Evolutionary conservation across 2,888 invertebrate genomes (phyloP).

Genomic region (Drosophila anomelani): DNA sequence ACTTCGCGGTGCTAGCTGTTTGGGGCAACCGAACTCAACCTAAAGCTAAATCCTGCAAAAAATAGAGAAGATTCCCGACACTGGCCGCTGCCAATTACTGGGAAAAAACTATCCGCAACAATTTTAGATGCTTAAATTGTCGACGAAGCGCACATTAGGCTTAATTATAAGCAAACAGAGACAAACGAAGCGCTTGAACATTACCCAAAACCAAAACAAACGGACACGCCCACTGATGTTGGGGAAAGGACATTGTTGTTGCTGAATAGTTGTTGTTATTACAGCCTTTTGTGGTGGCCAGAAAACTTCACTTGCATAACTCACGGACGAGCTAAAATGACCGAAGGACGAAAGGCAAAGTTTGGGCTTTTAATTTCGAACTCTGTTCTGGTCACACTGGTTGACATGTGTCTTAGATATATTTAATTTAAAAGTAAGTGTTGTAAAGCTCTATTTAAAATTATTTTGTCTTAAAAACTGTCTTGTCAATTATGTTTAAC

Average conservation of each 20-base stretch:
- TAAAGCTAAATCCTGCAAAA: slow-evolving; percentile 18
- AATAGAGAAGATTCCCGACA: slow-evolving; percentile 5
- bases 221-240: slow-evolving; percentile 22
- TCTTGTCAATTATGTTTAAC: neutral
- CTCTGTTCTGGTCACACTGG: slow-evolving; percentile 36
- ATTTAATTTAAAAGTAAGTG: too few species aligned
- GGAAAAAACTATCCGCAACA: slow-evolving; percentile 31
- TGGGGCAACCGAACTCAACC: slow-evolving; percentile 1
- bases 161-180: slow-evolving; percentile 57
- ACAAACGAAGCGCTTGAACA: slow-evolving; percentile 25
- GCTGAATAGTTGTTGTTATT: slow-evolving; percentile 29
- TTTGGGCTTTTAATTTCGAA: slow-evolving; percentile 49
- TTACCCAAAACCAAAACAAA: slow-evolving; percentile 26
- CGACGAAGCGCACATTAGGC: slow-evolving; percentile 53
- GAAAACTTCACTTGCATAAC: slow-evolving; percentile 55
- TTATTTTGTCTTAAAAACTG: neutral
- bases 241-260: slow-evolving; percentile 29
- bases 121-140: slow-evolving; percentile 42
- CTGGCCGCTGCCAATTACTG: slow-evolving; percentile 31
- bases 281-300: slow-evolving; percentile 41
- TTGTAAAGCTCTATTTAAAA: neutral
- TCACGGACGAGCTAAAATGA: slow-evolving; percentile 33
- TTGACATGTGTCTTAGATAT: slow-evolving; percentile 1
- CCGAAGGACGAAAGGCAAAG: slow-evolving; percentile 37
- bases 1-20: slow-evolving; percentile 23